Evolutionary conservation across 2,888 invertebrate species (phyloP).

Genomic region (Drosophila monieri): DNA sequence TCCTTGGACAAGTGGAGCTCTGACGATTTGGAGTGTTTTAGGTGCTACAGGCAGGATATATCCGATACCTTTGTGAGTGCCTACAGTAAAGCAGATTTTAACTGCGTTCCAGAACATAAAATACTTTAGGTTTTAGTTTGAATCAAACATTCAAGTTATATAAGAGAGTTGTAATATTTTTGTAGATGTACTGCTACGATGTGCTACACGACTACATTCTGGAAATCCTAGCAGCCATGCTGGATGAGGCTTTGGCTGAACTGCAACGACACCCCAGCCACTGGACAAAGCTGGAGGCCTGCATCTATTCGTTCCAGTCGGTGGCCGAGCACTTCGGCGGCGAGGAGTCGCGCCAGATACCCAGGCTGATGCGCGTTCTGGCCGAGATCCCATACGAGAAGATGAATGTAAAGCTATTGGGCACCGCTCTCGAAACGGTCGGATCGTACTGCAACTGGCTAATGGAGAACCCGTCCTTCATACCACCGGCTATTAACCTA

Average conservation of each 20-base stretch:
- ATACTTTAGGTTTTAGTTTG: background rate
- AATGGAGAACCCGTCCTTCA: conserved; percentile 88
- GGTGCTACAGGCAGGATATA: conserved; percentile 94
- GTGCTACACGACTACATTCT: conserved; percentile 91
- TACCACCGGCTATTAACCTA: conserved; percentile 88
- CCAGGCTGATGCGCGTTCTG: conserved; percentile 86
- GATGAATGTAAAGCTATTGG: conserved; percentile 87
- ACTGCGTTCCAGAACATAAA: background rate
- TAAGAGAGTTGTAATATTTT: conserved; percentile 28
- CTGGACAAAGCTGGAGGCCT: conserved; percentile 88
- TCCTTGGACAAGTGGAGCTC: conserved; percentile 87
- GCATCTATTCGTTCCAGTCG: conserved; percentile 88
- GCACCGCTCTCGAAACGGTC: conserved; percentile 90
- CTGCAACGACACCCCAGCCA: conserved; percentile 82
- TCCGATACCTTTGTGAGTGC: conserved; percentile 91
- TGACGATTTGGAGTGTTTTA: conserved; percentile 93
- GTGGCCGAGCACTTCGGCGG: conserved; percentile 87
- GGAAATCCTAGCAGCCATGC: conserved; percentile 87
- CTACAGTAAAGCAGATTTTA: background rate
- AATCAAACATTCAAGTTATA: background rate
- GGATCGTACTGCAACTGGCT: conserved; percentile 95
- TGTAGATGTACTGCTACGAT: conserved; percentile 93
- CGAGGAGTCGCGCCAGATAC: conserved; percentile 86
- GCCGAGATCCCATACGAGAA: conserved; percentile 87
- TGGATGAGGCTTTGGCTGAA: conserved; percentile 86